Evolutionary conservation across 1,140 invertebrate genomes (phyloP).

Genomic region (Stegodyphus mimosarum): DNA sequence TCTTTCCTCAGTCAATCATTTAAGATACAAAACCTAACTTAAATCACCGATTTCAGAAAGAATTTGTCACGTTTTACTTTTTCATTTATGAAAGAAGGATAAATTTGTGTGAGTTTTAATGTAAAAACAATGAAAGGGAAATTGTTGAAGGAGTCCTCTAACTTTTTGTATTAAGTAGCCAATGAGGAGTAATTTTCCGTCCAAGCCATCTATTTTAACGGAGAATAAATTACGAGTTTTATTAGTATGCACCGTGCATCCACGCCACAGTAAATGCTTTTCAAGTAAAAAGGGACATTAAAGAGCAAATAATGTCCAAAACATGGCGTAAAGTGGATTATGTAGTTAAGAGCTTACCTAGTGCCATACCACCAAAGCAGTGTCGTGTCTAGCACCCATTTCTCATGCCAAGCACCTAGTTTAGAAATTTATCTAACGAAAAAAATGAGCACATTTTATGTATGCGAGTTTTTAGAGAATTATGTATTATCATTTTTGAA

Average conservation of each 20-base stretch:
- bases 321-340: constrained; percentile 37
- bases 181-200: constrained; percentile 31
- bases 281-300: too few relatives aligned
- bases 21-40: too few relatives aligned
- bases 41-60: too few relatives aligned
- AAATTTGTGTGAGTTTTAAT: constrained; percentile 43
- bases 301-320: not conserved
- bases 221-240: not conserved
- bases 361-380: constrained; percentile 2
- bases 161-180: constrained; percentile 32
- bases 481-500: too few relatives aligned
- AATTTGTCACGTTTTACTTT: too few relatives aligned
- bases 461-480: too few relatives aligned
- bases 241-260: too few relatives aligned
- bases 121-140: constrained; percentile 40
- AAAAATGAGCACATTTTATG: too few relatives aligned
- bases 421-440: constrained; percentile 1
- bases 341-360: not conserved
- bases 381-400: constrained; percentile 26
- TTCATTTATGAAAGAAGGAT: not conserved
- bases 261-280: too few relatives aligned
- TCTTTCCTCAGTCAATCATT: too few relatives aligned
- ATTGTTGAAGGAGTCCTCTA: constrained; percentile 16
- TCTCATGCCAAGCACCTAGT: constrained; percentile 23
- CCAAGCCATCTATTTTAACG: constrained; percentile 21